Percentiles rank a stretch among this genome's conserved stretches.
Conservation (phyloP, 2,113 vertebrate genomes). For the Xiphophorus maculatus region DNA sequence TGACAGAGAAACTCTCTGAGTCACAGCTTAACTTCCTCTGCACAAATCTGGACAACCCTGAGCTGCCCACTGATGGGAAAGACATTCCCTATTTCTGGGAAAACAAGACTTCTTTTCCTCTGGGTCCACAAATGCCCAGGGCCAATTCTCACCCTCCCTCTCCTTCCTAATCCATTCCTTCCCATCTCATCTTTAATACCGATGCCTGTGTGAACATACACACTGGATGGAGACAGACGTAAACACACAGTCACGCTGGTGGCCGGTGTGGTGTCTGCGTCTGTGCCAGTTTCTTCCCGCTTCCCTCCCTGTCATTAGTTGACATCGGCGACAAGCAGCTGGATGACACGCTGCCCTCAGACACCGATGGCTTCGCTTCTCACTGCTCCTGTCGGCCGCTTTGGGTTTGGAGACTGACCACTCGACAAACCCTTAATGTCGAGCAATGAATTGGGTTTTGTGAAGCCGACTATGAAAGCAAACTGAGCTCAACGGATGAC, state of each 20-base stretch:
- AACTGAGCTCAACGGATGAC: conserved; percentile 19
- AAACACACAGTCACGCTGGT: conserved; percentile 49
- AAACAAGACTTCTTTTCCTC: conserved; percentile 58
- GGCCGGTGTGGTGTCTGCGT: conserved; percentile 60
- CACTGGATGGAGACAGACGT: conserved; percentile 33
- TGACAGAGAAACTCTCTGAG: conserved; percentile 62
- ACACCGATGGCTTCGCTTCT: conserved; percentile 29
- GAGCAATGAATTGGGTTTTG: background rate
- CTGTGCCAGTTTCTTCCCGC: conserved; percentile 51
- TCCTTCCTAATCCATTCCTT: conserved; percentile 55
- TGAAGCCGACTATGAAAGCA: conserved; percentile 20
- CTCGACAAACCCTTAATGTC: conserved; percentile 15
- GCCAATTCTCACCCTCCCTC: conserved; percentile 69
- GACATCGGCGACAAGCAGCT: conserved; percentile 35
- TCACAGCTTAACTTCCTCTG: conserved; percentile 46
- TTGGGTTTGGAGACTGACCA: conserved; percentile 29
- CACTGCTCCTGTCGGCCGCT: conserved; percentile 26
- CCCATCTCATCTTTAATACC: conserved; percentile 43
- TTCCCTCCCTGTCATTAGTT: conserved; percentile 60
- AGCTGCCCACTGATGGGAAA: conserved; percentile 71
- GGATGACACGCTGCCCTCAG: conserved; percentile 35
- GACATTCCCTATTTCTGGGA: conserved; percentile 65
- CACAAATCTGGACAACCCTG: conserved; percentile 52
- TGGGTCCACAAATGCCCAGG: conserved; percentile 62
- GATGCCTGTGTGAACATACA: conserved; percentile 45